Base-by-base conservation (phyloP, 2,797 vertebrate genomes). In the Sorex maritimensis region DNA sequence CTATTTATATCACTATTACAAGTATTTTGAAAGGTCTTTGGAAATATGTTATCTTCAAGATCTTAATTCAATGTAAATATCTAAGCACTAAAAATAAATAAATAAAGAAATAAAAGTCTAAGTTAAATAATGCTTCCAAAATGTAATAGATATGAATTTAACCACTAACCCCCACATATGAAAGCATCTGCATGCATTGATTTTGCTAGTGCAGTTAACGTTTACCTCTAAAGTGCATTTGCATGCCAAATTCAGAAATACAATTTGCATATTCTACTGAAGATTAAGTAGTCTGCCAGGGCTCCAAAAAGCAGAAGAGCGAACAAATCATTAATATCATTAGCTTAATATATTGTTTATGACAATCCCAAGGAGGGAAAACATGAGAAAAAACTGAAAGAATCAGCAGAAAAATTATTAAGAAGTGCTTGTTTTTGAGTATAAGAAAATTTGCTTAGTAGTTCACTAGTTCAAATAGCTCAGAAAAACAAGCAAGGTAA, bases 401-500 rank as follows among this genome's bases (percentile, higher is more conserved):
- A 13, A 19, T 81, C 65, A 65, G 21, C 24, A 83, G 2, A 81
- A 34, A 94, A 79, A 92, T 94, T 55, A 84, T 34, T 72, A 91
- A 91, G 7, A 91, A 90, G 12, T 82, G 2, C 46, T 81, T 86
- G n/a, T 83, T 74, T 44, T 49, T 38, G 24, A 94, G 41, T 30
- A 52, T 88, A 91, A 88, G 21, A 84, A 77, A 82, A 86, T 21
- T 24, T 82, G 11, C 75, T 85, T 93, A 92, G 55, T 81, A 26
- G 15, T 79, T 94, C 74, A 75, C 34, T 77, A 67, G 61, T 84
- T 65, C 81, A 81, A 88, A 68, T 5, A 78, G 9, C 73, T 77
- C 24, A 86, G 28, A 49, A 46, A 95, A 94, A 93, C 52, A 61
- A 81, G 71, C 38, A 81, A 91, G 28, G 52, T 91, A 85, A 95